phyloP scores from a whole-genome alignment of 2,888 invertebrate species.

The Sympetrum striolatum region DNA sequence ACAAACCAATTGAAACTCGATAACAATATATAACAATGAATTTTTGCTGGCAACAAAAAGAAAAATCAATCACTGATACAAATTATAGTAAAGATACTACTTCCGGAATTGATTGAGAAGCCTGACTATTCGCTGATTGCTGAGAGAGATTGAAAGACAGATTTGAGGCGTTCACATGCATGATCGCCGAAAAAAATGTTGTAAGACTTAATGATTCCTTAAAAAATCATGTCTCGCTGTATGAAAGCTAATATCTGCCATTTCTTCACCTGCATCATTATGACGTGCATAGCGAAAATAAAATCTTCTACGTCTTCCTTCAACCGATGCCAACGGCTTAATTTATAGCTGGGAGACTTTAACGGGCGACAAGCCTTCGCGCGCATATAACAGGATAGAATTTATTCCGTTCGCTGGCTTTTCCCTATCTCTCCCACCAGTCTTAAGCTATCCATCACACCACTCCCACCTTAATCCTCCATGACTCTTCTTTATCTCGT shows the following conservation, averaged over 20 bases:
- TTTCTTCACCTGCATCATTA: background rate
- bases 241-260: background rate
- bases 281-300: background rate
- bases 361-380: constrained; percentile 10
- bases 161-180: no score
- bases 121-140: no score
- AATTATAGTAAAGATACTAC: no score
- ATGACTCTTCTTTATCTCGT: background rate
- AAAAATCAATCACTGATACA: no score
- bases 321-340: background rate
- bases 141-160: no score
- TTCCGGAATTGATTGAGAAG: no score
- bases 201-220: background rate
- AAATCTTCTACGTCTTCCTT: background rate
- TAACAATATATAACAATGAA: no score
- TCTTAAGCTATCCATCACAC: constrained; percentile 1
- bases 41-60: no score
- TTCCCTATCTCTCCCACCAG: background rate
- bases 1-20: no score
- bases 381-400: constrained; percentile 5
- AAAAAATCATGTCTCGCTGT: background rate
- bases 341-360: background rate
- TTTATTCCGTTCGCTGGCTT: background rate
- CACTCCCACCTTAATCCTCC: background rate
- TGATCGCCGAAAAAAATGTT: no score